These are phyloP conservation scores for Myopa tessellatipennis DNA, from an alignment of 2,888 invertebrate genomes.

Conservation along the genomic window DNA sequence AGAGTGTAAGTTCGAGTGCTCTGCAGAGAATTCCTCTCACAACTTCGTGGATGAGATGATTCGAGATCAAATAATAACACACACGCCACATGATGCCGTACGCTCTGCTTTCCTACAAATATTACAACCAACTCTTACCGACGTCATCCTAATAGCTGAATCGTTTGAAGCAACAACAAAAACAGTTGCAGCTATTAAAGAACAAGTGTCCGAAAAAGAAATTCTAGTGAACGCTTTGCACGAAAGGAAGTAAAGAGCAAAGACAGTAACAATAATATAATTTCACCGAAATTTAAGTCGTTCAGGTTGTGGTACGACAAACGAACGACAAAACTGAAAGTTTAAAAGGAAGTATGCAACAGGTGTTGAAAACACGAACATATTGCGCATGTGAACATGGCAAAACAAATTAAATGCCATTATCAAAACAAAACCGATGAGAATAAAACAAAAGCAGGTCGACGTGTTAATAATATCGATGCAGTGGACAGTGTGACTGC, in stretches of 20 bases:
- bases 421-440: background rate
- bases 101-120: conserved; percentile 46
- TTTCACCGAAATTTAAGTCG: no score
- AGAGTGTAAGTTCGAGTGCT: conserved; percentile 44
- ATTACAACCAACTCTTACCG: conserved; percentile 40
- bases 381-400: conserved; percentile 40
- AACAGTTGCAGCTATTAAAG: conserved; percentile 43
- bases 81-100: conserved; percentile 46
- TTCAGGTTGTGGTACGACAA: no score
- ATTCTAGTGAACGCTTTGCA: conserved; percentile 30
- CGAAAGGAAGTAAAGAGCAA: background rate
- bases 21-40: conserved; percentile 37
- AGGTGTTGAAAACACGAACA: conserved; percentile 41
- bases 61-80: conserved; percentile 43
- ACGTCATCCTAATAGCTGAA: conserved; percentile 44
- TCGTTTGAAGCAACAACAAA: conserved; percentile 45
- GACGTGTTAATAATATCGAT: conserved; percentile 19
- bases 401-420: conserved; percentile 22
- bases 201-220: conserved; percentile 33
- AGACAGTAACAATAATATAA: no score
- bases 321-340: background rate
- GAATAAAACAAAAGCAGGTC: conserved; percentile 30
- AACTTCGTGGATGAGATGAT: conserved; percentile 47
- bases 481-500: conserved; percentile 29
- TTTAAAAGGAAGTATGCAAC: conserved; percentile 39